Percentiles rank a stretch among this genome's conserved stretches.
phyloP scores from a whole-genome alignment of 37 sponge, comb jelly and placozoan genomes.

The Diacarnus erythraeanus region DNA sequence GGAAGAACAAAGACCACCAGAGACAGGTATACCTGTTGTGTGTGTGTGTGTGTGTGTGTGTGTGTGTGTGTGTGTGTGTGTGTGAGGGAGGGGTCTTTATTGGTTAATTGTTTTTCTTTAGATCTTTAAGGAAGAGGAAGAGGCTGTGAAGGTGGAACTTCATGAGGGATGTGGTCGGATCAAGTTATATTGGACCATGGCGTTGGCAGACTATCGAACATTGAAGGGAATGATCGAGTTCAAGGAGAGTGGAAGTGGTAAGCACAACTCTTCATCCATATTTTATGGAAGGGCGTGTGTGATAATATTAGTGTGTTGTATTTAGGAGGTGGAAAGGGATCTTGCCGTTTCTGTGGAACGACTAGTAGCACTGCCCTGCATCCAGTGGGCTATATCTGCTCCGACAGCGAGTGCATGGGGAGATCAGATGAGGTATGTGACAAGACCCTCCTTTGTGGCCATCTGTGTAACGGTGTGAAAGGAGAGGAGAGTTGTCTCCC shows the following conservation, averaged over 20 bases:
- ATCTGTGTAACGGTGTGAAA: conserved; percentile 86
- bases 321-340: conserved; percentile 72
- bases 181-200: conserved; percentile 98
- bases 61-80: not conserved
- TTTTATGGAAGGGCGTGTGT: not conserved
- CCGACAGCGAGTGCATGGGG: conserved; percentile 84
- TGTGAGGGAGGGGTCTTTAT: too few relatives aligned
- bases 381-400: conserved; percentile 84
- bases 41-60: not conserved
- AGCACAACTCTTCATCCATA: not conserved
- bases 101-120: conserved; percentile 17
- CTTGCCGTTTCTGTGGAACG: conserved; percentile 92
- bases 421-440: conserved; percentile 74
- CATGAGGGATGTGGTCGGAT: conserved; percentile 97
- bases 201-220: conserved; percentile 90
- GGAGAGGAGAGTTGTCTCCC: conserved; percentile 87
- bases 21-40: conserved; percentile 61
- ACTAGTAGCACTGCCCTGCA: conserved; percentile 71
- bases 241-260: conserved; percentile 80
- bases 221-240: conserved; percentile 96
- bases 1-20: conserved; percentile 71
- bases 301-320: not conserved
- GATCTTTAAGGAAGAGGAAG: conserved; percentile 99
- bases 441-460: conserved; percentile 90
- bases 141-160: conserved; percentile 90